phyloP scores from a whole-genome alignment of 37 sponge, comb jelly and placozoan species.

The Haliclona indistincta region DNA sequence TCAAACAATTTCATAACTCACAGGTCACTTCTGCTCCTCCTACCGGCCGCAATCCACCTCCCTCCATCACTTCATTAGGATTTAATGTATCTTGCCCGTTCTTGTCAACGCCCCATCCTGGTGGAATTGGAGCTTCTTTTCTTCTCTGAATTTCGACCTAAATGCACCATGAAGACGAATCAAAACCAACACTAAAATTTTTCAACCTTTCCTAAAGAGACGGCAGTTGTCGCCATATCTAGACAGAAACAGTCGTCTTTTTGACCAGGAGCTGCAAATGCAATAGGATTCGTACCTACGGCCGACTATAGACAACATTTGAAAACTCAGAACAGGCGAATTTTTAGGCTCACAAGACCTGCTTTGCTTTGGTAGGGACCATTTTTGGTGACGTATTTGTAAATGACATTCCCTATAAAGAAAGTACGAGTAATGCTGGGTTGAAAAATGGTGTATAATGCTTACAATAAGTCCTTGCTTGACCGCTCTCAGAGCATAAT shows the following conservation, averaged over 20 bases:
- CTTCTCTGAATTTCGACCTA: constrained; percentile 78
- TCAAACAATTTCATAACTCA: too few species aligned
- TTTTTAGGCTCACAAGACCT: constrained; percentile 26
- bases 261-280: constrained; percentile 83
- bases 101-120: constrained; percentile 79
- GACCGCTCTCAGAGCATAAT: constrained; percentile 78
- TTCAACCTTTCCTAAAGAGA: constrained; percentile 90
- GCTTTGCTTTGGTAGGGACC: constrained; percentile 74
- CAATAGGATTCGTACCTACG: constrained; percentile 87
- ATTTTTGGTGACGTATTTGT: constrained; percentile 89
- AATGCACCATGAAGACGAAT: background rate
- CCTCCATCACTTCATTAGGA: constrained; percentile 52
- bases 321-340: too few species aligned
- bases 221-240: constrained; percentile 93
- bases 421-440: background rate
- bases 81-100: constrained; percentile 64
- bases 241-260: constrained; percentile 77
- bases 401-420: constrained; percentile 68
- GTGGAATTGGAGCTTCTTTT: constrained; percentile 72
- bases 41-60: constrained; percentile 79
- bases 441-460: background rate
- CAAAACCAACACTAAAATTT: background rate
- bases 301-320: constrained; percentile 19
- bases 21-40: constrained; percentile 86
- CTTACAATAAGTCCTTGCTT: constrained; percentile 83